Evolutionary conservation across 2,113 vertebrate genomes (phyloP), one percentile per base, ranked within the genome.

Genomic region (Paralichthys olivaceus): DNA sequence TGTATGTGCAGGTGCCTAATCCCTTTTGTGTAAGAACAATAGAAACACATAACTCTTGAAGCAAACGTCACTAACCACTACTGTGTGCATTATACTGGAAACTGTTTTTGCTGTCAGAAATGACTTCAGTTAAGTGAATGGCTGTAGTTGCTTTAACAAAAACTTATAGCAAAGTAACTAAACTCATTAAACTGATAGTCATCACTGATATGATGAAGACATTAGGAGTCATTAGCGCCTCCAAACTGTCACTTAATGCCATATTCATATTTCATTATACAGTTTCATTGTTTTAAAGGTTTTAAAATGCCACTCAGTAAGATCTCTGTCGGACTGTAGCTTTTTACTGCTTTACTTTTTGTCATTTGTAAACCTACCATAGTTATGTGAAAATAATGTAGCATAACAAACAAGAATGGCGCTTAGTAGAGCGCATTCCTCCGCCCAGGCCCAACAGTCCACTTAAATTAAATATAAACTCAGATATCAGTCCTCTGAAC

Each of bases 71-170:
- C 29, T 22, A 2, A 20, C 61, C 69, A 12, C 43, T 59, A 20
- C 61, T 62, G 4, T 61, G 73, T 77, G 54, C 61, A 34, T 9
- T 59, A 56, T 59, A 28, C 66, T 70, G 57, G 28, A 53, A 65
- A 51, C 25, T 51, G 66, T 77, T 79, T 28, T 47, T n/a, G n/a
- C 9, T 19, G 25, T 49, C 14, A 51, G 23, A 69, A 69, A 61
- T 23, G 61, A 56, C 57, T 55, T 37, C 4, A 40, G 2, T 43
- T 54, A 22, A 54, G 53, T 49, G n/a, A 67, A 43, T 23, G n/a
- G 7, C 51, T 14, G 9, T 32, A 43, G 43, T 28, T 71, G 22
- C 20, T 12, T 34, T 5, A 54, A 55, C 40, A 68, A 25, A 4
- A 26, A 5, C 26, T 7, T 20, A 61, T 25, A 17, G 22, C 32